Evolutionary conservation across 2,797 vertebrate species (phyloP).

Genomic region (Myripristis jacobus): DNA sequence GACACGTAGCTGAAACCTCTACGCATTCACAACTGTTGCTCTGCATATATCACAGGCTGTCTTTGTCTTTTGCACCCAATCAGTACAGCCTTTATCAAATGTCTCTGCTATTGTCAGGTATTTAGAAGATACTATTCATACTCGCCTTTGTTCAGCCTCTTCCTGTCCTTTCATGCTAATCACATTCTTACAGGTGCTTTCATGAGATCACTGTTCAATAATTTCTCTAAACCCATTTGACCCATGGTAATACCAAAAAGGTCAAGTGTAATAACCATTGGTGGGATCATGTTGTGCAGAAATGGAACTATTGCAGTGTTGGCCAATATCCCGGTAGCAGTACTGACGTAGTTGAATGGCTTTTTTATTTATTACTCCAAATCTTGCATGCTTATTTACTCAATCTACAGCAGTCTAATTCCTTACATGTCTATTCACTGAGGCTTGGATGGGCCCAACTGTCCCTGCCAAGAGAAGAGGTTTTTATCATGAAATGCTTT

Average conservation of each 20-base stretch:
- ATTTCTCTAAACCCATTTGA: not conserved
- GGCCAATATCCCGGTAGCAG: not conserved
- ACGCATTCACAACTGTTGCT: slow-evolving; percentile 18
- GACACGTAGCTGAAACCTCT: not conserved
- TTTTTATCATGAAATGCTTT: slow-evolving; percentile 18
- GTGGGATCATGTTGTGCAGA: not conserved
- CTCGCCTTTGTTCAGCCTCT: not conserved
- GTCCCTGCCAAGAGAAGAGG: too few species aligned
- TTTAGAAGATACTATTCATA: too few species aligned
- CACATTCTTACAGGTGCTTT: not conserved
- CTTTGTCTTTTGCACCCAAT: not conserved
- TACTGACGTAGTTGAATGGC: slow-evolving; percentile 14
- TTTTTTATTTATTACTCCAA: slow-evolving; percentile 20
- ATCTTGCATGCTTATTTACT: slow-evolving; percentile 30
- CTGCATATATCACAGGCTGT: not conserved
- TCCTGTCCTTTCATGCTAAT: too few species aligned
- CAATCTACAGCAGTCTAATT: slow-evolving; percentile 23
- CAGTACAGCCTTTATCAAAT: not conserved
- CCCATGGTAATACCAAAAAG: not conserved
- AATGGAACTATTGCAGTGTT: slow-evolving; percentile 2
- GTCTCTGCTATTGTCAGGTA: too few species aligned
- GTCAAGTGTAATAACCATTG: not conserved
- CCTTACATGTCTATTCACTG: slow-evolving; percentile 53
- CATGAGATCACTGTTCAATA: too few species aligned
- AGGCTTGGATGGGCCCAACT: slow-evolving; percentile 6